Percentiles rank a stretch among this genome's conserved stretches.
Evolutionary conservation across 2,113 vertebrate genomes (phyloP).

Genomic region (Gambusia affinis): DNA sequence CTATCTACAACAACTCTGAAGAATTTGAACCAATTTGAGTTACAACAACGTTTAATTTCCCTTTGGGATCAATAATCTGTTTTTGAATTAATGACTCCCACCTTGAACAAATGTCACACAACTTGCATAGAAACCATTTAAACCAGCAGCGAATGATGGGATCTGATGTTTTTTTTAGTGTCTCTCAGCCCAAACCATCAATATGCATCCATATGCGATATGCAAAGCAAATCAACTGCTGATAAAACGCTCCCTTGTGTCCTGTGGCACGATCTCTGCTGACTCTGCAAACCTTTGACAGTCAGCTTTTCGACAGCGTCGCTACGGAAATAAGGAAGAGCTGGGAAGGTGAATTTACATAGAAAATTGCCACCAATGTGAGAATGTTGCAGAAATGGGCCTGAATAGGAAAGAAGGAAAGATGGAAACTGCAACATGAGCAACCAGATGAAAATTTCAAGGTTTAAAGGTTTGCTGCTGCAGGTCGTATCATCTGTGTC

Average conservation of each 20-base stretch:
- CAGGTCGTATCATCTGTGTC: not conserved
- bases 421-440: constrained; percentile 43
- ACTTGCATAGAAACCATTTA: not conserved
- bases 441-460: constrained; percentile 21
- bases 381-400: constrained; percentile 44
- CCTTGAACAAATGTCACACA: not conserved
- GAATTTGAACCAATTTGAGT: too few relatives aligned
- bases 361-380: constrained; percentile 47
- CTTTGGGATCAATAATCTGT: too few relatives aligned
- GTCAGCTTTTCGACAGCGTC: constrained; percentile 52
- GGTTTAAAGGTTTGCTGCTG: not conserved
- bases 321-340: constrained; percentile 55
- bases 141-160: too few relatives aligned
- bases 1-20: too few relatives aligned
- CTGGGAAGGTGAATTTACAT: constrained; percentile 50
- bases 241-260: constrained; percentile 30
- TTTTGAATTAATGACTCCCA: too few relatives aligned
- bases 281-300: constrained; percentile 51
- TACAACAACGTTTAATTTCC: too few relatives aligned
- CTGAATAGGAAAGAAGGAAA: constrained; percentile 1
- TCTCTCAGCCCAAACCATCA: constrained; percentile 15
- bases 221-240: constrained; percentile 11
- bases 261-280: constrained; percentile 29
- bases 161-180: not conserved
- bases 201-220: constrained; percentile 3